Evolutionary conservation across 2,797 vertebrate genomes (phyloP), one percentile per base, ranked within the genome.

Genomic region (Alcedo quadribrachys): DNA sequence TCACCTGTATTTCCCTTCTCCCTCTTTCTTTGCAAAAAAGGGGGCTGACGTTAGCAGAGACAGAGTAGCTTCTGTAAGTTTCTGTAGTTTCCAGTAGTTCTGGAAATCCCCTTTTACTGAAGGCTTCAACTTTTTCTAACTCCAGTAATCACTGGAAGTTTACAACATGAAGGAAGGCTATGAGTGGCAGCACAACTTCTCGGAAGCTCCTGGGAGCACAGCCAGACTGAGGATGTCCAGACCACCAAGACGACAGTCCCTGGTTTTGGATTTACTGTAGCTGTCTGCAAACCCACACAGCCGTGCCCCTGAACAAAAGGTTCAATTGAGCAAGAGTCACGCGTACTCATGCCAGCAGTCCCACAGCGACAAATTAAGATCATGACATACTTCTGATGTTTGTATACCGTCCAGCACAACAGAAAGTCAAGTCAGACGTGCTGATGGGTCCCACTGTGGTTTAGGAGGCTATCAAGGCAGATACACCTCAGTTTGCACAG

Each of bases 251-350:
- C 0, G 10, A 93, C 66, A 81, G 85, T 40, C 77, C 87, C 83
- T 84, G 61, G 8, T 73, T 94, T 90, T 70, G 83, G 75, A 90
- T 89, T 92, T 86, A 83, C 78, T 93, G 93, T 85, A 87, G 93
- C 91, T 85, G 79, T 69, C 82, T 84, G 70, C 89, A 94, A 95
- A 92, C 77, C 91, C 94, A 95, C 94, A 81, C 55, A 76, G 81
- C 85, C 53, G 0, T 95, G 91, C 55, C 89, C 87, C 87, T 46
- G 89, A 96, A 96, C 92, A 95, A 96, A 95, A 96, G 95, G 92
- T 88, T 96, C 94, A 95, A 94, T 93, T 96, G 96, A 93, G 87
- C 94, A 96, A 93, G 85, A 95, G 94, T 92, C 95, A 94, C 48
- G 42, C 67, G 3, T 84, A 87, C 82, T 83, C 87, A 78, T 95